Conservation (phyloP, 2,888 invertebrate genomes). For the Aelia acuminata region DNA sequence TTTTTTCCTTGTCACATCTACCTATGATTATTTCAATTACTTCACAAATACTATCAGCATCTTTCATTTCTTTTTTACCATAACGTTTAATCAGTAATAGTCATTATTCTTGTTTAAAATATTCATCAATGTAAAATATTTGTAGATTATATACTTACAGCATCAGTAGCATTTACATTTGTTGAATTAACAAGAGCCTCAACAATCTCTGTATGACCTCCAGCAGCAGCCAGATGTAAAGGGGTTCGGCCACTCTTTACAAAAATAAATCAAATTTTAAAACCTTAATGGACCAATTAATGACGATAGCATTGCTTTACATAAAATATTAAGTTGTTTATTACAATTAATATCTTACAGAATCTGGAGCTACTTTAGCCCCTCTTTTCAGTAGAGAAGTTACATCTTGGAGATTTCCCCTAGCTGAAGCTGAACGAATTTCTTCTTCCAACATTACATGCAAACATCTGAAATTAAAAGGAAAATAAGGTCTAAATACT, state of each 20-base stretch:
- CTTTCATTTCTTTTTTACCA: neutral
- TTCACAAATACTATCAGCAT: neutral
- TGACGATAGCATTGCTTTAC: neutral
- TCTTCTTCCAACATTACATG: conserved; percentile 69
- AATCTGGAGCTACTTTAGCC: conserved; percentile 69
- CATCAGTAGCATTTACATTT: conserved; percentile 70
- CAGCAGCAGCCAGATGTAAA: conserved; percentile 73
- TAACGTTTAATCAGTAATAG: neutral
- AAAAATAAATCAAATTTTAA: neutral
- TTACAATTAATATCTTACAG: conserved; percentile 68
- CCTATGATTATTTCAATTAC: too few species aligned
- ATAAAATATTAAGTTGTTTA: neutral
- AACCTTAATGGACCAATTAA: conserved; percentile 41
- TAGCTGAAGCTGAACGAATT: conserved; percentile 71
- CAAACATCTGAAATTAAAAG: conserved; percentile 60
- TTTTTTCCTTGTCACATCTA: too few species aligned
- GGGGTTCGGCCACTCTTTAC: conserved; percentile 71
- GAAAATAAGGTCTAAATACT: neutral
- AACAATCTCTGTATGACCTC: conserved; percentile 72
- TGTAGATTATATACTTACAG: conserved; percentile 56
- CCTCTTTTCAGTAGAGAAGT: conserved; percentile 70
- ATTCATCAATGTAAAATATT: neutral
- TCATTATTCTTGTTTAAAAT: neutral
- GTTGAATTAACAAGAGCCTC: conserved; percentile 71
- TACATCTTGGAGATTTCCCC: conserved; percentile 70